Conservation (phyloP, 2,888 invertebrate species). For the Pedicia rivosa region DNA sequence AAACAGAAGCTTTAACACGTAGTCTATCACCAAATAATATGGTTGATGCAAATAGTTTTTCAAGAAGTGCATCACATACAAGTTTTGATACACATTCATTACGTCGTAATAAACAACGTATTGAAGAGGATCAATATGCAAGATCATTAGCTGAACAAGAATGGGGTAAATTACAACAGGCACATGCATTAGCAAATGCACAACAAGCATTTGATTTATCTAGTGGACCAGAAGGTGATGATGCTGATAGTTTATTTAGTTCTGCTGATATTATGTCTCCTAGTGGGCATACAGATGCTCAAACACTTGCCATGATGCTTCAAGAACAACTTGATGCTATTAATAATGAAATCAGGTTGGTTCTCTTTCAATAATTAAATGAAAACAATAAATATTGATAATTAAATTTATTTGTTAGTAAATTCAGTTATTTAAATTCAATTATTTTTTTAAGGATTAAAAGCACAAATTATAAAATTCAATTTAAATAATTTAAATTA, state of each 20-base stretch:
- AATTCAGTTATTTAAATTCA: too few species aligned
- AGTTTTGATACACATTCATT: constrained; percentile 65
- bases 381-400: too few species aligned
- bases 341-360: constrained; percentile 87
- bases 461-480: too few species aligned
- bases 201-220: constrained; percentile 87
- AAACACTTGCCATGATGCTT: constrained; percentile 94
- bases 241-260: constrained; percentile 62
- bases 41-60: constrained; percentile 35
- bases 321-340: constrained; percentile 99
- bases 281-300: constrained; percentile 75
- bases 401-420: too few species aligned
- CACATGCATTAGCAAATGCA: constrained; percentile 77
- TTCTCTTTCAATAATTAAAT: too few species aligned
- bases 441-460: too few species aligned
- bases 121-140: constrained; percentile 42
- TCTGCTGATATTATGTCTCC: constrained; percentile 57
- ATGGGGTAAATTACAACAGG: constrained; percentile 92
- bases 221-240: constrained; percentile 70
- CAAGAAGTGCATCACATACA: constrained; percentile 58
- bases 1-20: constrained; percentile 77
- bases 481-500: too few species aligned
- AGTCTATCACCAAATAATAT: constrained; percentile 70
- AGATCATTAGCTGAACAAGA: constrained; percentile 49
- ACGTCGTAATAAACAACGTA: constrained; percentile 39